These are phyloP conservation scores for Stramonita haemastoma DNA, from an alignment of 2,888 invertebrate genomes.

Conservation along the genomic window DNA sequence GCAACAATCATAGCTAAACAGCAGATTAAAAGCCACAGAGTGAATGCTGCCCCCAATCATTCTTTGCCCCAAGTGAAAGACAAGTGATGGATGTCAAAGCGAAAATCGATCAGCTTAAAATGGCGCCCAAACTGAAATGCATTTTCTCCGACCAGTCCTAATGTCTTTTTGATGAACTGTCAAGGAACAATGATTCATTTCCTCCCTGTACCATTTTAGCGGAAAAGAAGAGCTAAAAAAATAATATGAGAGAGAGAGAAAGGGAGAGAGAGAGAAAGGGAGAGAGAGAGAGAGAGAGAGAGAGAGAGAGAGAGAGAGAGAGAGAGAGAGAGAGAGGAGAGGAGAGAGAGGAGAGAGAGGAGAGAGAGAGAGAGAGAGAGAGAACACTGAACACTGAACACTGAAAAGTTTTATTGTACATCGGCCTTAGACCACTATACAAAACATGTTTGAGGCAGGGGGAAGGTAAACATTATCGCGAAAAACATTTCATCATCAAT, in stretches of 20 bases:
- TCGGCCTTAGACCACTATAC: no score
- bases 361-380: no score
- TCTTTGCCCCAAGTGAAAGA: not conserved
- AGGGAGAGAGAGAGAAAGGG: conserved; percentile 12
- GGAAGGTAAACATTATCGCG: no score
- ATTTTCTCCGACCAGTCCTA: not conserved
- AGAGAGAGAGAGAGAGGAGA: not conserved
- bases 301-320: not conserved
- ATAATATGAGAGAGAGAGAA: conserved; percentile 9
- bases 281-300: not conserved
- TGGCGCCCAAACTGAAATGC: not conserved
- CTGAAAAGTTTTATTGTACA: no score
- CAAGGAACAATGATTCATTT: no score
- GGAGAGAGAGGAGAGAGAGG: not conserved
- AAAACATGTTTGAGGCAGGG: no score
- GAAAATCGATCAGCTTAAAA: not conserved
- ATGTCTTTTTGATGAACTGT: not conserved
- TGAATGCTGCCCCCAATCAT: not conserved
- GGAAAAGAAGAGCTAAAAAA: no score
- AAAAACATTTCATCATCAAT: no score
- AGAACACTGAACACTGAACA: no score
- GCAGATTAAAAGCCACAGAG: not conserved
- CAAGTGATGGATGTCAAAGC: not conserved
- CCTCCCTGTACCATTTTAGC: no score
- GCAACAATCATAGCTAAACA: not conserved